A percentile compares a stretch with the other conserved stretches of the same genome.
These are phyloP conservation scores for Tor tambroides DNA, from an alignment of 2,113 vertebrate species.

Conservation along the genomic window DNA sequence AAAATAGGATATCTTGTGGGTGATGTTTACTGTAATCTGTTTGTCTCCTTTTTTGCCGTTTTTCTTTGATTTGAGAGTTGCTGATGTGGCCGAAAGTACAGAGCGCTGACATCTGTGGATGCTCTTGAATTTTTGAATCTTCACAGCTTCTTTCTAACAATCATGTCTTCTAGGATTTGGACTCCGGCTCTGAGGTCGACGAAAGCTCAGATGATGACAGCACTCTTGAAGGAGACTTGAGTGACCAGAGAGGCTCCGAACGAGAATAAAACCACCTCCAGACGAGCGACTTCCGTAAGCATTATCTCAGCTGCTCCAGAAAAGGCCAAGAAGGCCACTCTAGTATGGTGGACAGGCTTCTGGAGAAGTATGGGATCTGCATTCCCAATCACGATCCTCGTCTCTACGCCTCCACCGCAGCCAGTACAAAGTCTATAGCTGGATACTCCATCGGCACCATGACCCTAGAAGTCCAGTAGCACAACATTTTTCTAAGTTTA, in stretches of 20 bases:
- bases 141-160: constrained; percentile 4
- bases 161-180: constrained; percentile 72
- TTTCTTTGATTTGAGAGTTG: constrained; percentile 23
- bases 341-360: constrained; percentile 68
- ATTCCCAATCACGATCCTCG: constrained; percentile 80
- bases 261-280: constrained; percentile 42
- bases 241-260: neutral
- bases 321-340: constrained; percentile 40
- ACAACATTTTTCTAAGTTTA: too few relatives aligned
- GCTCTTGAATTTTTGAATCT: neutral
- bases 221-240: constrained; percentile 16
- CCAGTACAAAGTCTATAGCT: constrained; percentile 78
- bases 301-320: constrained; percentile 38
- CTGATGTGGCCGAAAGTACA: neutral
- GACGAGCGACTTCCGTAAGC: constrained; percentile 58
- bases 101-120: neutral
- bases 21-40: constrained; percentile 35
- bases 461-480: too few relatives aligned
- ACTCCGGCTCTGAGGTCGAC: constrained; percentile 64
- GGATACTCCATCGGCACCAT: constrained; percentile 77
- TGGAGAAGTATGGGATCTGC: constrained; percentile 70
- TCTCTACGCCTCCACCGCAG: constrained; percentile 75
- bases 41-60: neutral
- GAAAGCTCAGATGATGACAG: constrained; percentile 59
- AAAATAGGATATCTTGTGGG: constrained; percentile 19